A percentile compares a stretch with the other conserved stretches of the same genome.
Conservation (phyloP, 2,888 invertebrate genomes). For the Caenorhabditis virilis region DNA sequence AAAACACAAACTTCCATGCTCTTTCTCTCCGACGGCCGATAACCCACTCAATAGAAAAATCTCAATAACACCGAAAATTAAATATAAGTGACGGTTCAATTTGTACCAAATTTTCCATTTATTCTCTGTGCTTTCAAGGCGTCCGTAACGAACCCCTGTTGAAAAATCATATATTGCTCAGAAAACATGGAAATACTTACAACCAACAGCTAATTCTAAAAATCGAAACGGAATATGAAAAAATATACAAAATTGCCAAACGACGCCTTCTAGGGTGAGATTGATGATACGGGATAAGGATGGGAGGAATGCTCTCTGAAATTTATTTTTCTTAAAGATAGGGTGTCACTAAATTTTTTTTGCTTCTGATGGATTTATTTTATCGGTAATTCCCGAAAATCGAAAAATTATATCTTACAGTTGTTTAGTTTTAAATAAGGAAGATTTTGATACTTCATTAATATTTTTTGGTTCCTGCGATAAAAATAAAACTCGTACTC, state of each 20-base stretch:
- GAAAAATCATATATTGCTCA: not conserved
- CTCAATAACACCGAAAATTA: constrained; percentile 56
- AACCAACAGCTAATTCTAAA: constrained; percentile 61
- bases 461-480: too few relatives aligned
- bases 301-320: constrained; percentile 60
- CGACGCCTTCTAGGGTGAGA: constrained; percentile 61
- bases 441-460: too few relatives aligned
- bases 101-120: constrained; percentile 52
- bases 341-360: not conserved
- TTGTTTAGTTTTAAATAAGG: too few relatives aligned
- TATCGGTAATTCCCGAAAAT: not conserved
- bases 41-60: constrained; percentile 72
- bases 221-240: constrained; percentile 63
- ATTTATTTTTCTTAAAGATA: not conserved
- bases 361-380: not conserved
- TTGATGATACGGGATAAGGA: constrained; percentile 66
- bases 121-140: constrained; percentile 50
- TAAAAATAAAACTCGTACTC: too few relatives aligned
- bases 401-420: too few relatives aligned
- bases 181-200: constrained; percentile 39
- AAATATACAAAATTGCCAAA: constrained; percentile 64
- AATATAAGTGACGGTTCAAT: constrained; percentile 53
- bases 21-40: constrained; percentile 64
- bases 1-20: constrained; percentile 41
- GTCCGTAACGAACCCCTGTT: constrained; percentile 58